These are phyloP conservation scores for Myzus persicae DNA, from an alignment of 1,140 invertebrate genomes.

Conservation along the genomic window DNA sequence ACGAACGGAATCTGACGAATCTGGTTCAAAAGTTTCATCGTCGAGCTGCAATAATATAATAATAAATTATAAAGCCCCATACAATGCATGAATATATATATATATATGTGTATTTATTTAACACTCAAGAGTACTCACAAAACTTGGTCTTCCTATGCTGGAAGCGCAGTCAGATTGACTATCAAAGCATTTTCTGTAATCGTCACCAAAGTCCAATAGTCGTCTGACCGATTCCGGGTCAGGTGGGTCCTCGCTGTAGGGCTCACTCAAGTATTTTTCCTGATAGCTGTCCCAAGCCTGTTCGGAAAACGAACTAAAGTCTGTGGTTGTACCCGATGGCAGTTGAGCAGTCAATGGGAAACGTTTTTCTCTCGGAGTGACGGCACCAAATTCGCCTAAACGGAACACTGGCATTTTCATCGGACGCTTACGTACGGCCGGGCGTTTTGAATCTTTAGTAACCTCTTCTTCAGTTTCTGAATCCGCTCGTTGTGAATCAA, in stretches of 20 bases:
- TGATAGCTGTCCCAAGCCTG: slow-evolving; percentile 75
- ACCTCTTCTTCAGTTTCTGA: slow-evolving; percentile 66
- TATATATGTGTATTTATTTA: neutral
- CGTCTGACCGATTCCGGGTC: slow-evolving; percentile 84
- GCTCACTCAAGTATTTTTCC: slow-evolving; percentile 91
- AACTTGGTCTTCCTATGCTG: slow-evolving; percentile 69
- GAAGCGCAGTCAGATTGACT: slow-evolving; percentile 85
- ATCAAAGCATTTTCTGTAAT: slow-evolving; percentile 87
- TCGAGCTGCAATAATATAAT: slow-evolving; percentile 46
- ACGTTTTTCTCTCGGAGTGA: slow-evolving; percentile 67
- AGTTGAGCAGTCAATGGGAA: slow-evolving; percentile 25
- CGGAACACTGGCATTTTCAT: slow-evolving; percentile 66
- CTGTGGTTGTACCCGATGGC: slow-evolving; percentile 63
- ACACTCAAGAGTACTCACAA: neutral
- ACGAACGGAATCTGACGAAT: slow-evolving; percentile 69
- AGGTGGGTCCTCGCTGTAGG: slow-evolving; percentile 85
- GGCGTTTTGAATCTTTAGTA: slow-evolving; percentile 56
- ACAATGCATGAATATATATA: too few relatives aligned
- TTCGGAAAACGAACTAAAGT: slow-evolving; percentile 83
- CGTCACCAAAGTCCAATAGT: slow-evolving; percentile 87
- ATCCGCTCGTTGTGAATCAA: slow-evolving; percentile 61
- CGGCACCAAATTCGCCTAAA: slow-evolving; percentile 66
- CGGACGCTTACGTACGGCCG: slow-evolving; percentile 60
- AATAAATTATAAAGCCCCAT: neutral
- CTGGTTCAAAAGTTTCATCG: slow-evolving; percentile 65